Evolutionary conservation across 2,113 vertebrate species (phyloP), one percentile per base, ranked within the genome.

Genomic region (Lepus europaeus): DNA sequence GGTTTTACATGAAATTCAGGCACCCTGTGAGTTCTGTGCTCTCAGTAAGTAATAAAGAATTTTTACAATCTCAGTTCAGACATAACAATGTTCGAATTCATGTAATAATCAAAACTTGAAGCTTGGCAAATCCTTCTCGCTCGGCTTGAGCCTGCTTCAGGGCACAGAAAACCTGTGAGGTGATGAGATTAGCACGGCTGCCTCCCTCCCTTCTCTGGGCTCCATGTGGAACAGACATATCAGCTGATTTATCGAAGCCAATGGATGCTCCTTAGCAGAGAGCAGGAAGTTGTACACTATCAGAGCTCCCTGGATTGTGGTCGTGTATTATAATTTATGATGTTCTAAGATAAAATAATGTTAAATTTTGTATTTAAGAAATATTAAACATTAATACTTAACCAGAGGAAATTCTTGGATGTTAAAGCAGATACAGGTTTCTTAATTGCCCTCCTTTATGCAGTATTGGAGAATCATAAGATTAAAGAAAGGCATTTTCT

Each of bases 21-120:
- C 22, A 25, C 13, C 2, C 25, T 5, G 4, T 87, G 23, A 31
- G 27, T 23, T 77, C 69, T 82, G 29, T 74, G 3, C 6, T 91
- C 10, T 49, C 19, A 31, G 6, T 56, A 80, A 51, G 23, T 61
- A 76, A 61, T 23, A 61, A 56, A 51, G 69, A 17, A 25, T 12
- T 56, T n/a, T 19, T 66, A 66, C 7, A 45, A 6, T 66, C 16
- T 86, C 81, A 73, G 33, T 51, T 80, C 74, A 59, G 22, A 56
- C 56, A 17, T 56, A 80, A 56, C 20, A 90, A 66, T n/a, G 2
- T 74, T 73, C 33, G 23, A 68, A 51, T 29, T 69, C 56, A 87
- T 73, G 9, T 59, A 87, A 49, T 69, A 72, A 64, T 90, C 13
- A 63, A 91, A 91, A 59, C 16, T 56, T 81, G 33, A 95, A 76